Evolutionary conservation across 92 coral and sea anemone genomes (phyloP), one percentile per base, ranked within the genome.

Genomic region (Epizoanthus scotinus): DNA sequence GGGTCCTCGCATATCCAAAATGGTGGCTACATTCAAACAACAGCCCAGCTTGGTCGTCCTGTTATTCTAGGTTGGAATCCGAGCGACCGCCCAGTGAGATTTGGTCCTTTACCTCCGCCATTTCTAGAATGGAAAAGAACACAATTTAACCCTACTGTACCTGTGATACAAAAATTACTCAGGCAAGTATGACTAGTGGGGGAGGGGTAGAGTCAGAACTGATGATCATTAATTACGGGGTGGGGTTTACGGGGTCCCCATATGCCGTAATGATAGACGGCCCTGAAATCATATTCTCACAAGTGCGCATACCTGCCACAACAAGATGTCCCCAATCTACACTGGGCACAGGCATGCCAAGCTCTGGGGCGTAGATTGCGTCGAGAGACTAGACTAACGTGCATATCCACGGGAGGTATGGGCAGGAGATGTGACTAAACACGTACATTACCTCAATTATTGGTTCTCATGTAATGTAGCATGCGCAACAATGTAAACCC

Each of bases 31-130:
- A 18, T 27, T 61, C 31, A 62, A 24, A 31, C 12, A 36, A 18
- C 29, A 5, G 40, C 3, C 17, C 69, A 26, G n/a, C 69, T 14
- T 20, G 8, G 18, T n/a, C n/a, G n/a, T n/a, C n/a, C n/a, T 8
- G 44, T 64, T 64, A 64, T 69, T 42, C 54, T 55, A 49, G 24
- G 15, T 28, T 5, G 5, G 78, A 50, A 52, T 71, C 78, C 12
- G 63, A 52, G 17, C 38, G 78, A 53, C 97, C 98, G 31, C 96
- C 90, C 14, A 95, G 83, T 6, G 97, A 93, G 36, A 95, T 44
- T 63, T 95, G 94, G 84, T 95, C 99, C 71, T 95, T 95, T 72
- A 95, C 65, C 82, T 95, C 99, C 38, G 98, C 98, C 66, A 93
- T 91, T 86, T 95, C 99, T 95, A 70, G 26, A 90, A 70, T 60